phyloP scores from a whole-genome alignment of 2,888 invertebrate genomes.

The Trypoxylon attenuatum region DNA sequence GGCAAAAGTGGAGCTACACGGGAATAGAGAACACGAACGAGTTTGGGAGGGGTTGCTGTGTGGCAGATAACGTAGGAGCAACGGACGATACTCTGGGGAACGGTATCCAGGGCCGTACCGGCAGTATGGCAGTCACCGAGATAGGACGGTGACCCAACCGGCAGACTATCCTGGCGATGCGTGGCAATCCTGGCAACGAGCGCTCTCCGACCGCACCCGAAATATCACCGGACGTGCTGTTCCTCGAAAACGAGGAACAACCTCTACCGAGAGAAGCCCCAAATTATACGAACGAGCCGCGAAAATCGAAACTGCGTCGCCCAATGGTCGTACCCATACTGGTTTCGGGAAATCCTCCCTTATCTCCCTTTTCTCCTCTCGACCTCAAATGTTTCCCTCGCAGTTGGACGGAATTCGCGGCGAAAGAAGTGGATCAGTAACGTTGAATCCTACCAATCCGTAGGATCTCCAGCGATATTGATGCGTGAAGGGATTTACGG shows the following conservation, averaged over 20 bases:
- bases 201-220: constrained; percentile 9
- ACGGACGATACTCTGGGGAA: constrained; percentile 60
- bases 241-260: constrained; percentile 25
- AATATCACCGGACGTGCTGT: constrained; percentile 29
- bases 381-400: too few relatives aligned
- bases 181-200: constrained; percentile 36
- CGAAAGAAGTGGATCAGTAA: too few relatives aligned
- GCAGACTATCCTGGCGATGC: constrained; percentile 45
- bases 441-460: too few relatives aligned
- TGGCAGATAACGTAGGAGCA: constrained; percentile 52
- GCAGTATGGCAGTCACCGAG: constrained; percentile 53
- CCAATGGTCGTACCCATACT: too few relatives aligned
- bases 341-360: too few relatives aligned
- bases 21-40: constrained; percentile 1
- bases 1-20: constrained; percentile 4
- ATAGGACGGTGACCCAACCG: constrained; percentile 54
- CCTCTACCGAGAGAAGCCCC: background rate
- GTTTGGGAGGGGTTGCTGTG: constrained; percentile 29
- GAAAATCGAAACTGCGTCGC: constrained; percentile 11
- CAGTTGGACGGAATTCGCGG: too few relatives aligned
- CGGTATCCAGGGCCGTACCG: constrained; percentile 56
- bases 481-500: too few relatives aligned
- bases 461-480: too few relatives aligned
- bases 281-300: constrained; percentile 13
- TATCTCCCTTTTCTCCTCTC: too few relatives aligned